These are phyloP conservation scores for Phortica variegata DNA, from an alignment of 1,140 invertebrate species.

Conservation along the genomic window DNA sequence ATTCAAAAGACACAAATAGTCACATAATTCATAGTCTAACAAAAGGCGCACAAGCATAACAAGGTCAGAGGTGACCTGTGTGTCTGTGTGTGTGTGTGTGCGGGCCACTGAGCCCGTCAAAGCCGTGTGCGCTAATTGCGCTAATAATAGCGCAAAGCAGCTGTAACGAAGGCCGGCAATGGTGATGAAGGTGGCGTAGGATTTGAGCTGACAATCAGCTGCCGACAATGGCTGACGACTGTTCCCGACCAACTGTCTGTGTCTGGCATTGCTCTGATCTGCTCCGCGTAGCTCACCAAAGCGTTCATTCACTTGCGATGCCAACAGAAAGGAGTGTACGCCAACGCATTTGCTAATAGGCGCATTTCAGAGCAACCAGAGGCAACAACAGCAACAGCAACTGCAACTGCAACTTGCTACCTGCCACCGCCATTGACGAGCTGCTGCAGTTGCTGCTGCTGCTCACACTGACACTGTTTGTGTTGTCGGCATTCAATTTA, in stretches of 20 bases:
- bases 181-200: too few relatives aligned
- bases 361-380: conserved; percentile 28
- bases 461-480: neutral
- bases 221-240: conserved; percentile 13
- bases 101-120: conserved; percentile 10
- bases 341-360: conserved; percentile 49
- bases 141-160: conserved; percentile 50
- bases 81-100: conserved; percentile 2
- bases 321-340: conserved; percentile 17
- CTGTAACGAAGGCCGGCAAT: too few relatives aligned
- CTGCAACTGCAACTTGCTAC: neutral
- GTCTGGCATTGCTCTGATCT: conserved; percentile 12
- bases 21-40: conserved; percentile 31
- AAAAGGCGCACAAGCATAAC: conserved; percentile 18
- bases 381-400: conserved; percentile 36
- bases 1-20: conserved; percentile 31
- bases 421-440: conserved; percentile 1
- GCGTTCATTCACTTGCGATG: neutral
- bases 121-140: conserved; percentile 40
- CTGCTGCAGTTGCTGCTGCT: conserved; percentile 10
- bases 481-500: conserved; percentile 14
- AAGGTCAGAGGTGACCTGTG: neutral
- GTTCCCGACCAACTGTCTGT: conserved; percentile 4
- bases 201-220: neutral
- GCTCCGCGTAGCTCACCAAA: conserved; percentile 6